Conservation (phyloP, 2,888 invertebrate genomes). For the Trichacis sp. region DNA sequence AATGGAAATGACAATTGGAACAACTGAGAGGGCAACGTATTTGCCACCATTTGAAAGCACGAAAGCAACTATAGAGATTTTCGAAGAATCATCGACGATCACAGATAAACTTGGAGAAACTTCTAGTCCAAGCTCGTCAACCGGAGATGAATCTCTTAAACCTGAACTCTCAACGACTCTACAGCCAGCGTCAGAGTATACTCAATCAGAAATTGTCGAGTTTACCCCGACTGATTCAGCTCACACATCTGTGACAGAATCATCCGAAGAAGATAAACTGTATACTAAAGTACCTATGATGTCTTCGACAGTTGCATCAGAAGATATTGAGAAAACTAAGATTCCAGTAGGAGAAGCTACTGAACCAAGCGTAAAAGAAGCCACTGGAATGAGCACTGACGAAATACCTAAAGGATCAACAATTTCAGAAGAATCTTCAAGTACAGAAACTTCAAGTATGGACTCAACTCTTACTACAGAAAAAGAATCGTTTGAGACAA, state of each 20-base stretch:
- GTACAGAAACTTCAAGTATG: constrained; percentile 16
- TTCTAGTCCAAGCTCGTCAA: constrained; percentile 8
- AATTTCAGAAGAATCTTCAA: background rate
- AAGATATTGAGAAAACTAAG: constrained; percentile 22
- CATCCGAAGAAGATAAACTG: constrained; percentile 13
- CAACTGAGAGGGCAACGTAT: constrained; percentile 20
- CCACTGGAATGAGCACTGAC: constrained; percentile 16
- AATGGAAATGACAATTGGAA: constrained; percentile 12
- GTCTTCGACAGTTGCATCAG: constrained; percentile 19
- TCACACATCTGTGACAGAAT: constrained; percentile 8
- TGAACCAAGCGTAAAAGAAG: constrained; percentile 24
- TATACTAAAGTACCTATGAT: constrained; percentile 5
- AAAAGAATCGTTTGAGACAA: constrained; percentile 14
- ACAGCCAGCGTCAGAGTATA: constrained; percentile 28
- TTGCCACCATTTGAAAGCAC: constrained; percentile 27
- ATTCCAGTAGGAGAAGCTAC: constrained; percentile 25
- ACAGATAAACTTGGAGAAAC: constrained; percentile 18
- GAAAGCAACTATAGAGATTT: background rate
- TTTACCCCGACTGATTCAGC: constrained; percentile 20
- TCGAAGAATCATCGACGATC: background rate
- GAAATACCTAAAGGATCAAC: constrained; percentile 19
- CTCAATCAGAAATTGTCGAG: constrained; percentile 5
- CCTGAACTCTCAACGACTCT: constrained; percentile 26
- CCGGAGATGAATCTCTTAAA: constrained; percentile 16
- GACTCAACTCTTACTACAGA: background rate